phyloP scores from a whole-genome alignment of 2,113 vertebrate species.

The Ptilorrhoa leucosticta region DNA sequence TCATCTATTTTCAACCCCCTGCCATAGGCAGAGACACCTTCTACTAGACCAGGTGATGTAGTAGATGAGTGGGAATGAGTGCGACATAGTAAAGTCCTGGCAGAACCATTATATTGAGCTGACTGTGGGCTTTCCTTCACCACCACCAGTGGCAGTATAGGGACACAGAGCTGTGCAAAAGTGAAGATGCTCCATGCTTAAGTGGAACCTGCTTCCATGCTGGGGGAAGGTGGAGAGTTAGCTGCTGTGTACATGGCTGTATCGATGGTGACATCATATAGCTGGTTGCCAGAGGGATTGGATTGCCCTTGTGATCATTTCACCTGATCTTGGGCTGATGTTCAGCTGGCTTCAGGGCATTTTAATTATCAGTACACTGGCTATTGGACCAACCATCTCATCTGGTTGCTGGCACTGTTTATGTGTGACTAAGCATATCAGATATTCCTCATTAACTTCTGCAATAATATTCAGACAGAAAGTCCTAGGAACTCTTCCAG shows the following conservation, averaged over 20 bases:
- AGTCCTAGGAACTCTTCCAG: constrained; percentile 60
- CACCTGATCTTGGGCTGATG: constrained; percentile 32
- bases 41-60: not conserved
- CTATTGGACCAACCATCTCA: not conserved
- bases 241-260: not conserved
- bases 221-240: not conserved
- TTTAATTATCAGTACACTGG: constrained; percentile 43
- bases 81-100: not conserved
- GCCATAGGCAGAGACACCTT: not conserved
- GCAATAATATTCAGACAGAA: constrained; percentile 43
- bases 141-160: not conserved
- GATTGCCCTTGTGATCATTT: constrained; percentile 44
- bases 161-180: not conserved
- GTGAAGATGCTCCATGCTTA: not conserved
- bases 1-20: not conserved
- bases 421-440: constrained; percentile 47
- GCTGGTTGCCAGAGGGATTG: not conserved
- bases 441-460: constrained; percentile 58
- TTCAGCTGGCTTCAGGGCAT: constrained; percentile 38
- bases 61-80: not conserved
- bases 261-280: not conserved
- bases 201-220: not conserved
- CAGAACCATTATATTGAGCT: not conserved
- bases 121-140: not conserved
- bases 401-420: constrained; percentile 8